Evolutionary conservation across 2,113 vertebrate species (phyloP).

Genomic region (Eulemur rufifrons): DNA sequence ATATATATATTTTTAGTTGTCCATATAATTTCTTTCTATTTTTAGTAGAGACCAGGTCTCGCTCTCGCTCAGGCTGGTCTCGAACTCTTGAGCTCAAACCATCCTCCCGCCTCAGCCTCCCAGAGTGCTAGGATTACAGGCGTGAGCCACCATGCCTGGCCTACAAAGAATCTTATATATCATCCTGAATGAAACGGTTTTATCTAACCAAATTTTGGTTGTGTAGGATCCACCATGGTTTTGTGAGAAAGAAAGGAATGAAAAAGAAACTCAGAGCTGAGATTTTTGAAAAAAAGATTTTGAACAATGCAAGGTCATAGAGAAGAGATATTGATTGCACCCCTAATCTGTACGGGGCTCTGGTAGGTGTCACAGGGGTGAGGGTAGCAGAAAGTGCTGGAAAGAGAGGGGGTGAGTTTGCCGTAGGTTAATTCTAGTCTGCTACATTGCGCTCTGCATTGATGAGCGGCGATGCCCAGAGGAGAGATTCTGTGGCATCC

Average conservation of each 20-base stretch:
- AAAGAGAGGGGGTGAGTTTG: neutral
- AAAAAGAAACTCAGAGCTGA: neutral
- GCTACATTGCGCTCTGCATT: fast-evolving
- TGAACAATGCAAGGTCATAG: neutral
- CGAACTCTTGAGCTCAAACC: no score
- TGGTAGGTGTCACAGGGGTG: neutral
- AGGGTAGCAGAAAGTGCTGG: neutral
- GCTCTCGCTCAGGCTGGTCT: no score
- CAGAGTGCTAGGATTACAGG: no score
- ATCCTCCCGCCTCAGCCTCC: no score
- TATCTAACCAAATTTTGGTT: neutral
- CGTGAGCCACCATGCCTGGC: no score
- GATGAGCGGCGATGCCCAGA: fast-evolving
- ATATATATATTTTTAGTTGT: no score
- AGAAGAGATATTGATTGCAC: neutral
- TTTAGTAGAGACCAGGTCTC: no score
- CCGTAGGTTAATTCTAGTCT: neutral
- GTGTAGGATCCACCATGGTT: neutral
- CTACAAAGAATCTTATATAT: neutral
- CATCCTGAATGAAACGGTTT: neutral
- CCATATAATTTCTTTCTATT: no score
- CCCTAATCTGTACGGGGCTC: neutral
- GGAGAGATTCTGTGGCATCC: no score
- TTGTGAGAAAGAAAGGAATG: neutral
- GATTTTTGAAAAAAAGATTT: neutral